Conservation (phyloP, 2,888 invertebrate genomes). For the Synanthedon tipuliformis region DNA sequence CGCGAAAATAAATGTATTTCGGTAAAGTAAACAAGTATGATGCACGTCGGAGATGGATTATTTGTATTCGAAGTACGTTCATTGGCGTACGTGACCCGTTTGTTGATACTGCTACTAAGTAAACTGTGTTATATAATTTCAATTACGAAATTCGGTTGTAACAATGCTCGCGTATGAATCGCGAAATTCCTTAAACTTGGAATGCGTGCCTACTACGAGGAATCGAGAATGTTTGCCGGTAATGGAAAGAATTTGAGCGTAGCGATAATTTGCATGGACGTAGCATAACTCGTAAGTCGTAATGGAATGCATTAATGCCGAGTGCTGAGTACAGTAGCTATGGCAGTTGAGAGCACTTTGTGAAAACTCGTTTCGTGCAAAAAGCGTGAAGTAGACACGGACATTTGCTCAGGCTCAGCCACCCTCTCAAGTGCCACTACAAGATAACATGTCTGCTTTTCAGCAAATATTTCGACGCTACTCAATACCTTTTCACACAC, state of each 20-base stretch:
- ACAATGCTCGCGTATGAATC: background rate
- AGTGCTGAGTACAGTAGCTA: conserved; percentile 23
- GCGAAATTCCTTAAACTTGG: conserved; percentile 1
- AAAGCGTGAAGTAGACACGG: conserved; percentile 32
- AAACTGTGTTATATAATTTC: conserved; percentile 42
- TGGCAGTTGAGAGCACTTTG: conserved; percentile 28
- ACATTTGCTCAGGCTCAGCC: conserved; percentile 13
- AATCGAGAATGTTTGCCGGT: conserved; percentile 15
- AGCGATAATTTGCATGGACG: conserved; percentile 37
- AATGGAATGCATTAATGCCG: conserved; percentile 48
- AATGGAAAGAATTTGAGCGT: conserved; percentile 23
- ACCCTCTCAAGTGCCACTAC: background rate
- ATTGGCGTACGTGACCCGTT: conserved; percentile 41
- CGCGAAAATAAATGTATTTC: conserved; percentile 26
- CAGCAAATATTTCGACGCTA: background rate
- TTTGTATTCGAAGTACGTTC: conserved; percentile 54
- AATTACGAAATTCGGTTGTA: conserved; percentile 41
- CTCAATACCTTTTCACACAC: no score
- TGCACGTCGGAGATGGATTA: conserved; percentile 34
- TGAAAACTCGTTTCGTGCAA: conserved; percentile 22
- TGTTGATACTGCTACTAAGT: conserved; percentile 46
- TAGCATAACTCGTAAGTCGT: conserved; percentile 34
- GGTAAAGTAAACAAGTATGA: conserved; percentile 30
- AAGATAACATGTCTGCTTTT: background rate
- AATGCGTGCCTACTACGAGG: background rate